These are phyloP conservation scores for Cyphomyrus plagiostoma DNA, from an alignment of 2,113 vertebrate genomes.

Conservation along the genomic window DNA sequence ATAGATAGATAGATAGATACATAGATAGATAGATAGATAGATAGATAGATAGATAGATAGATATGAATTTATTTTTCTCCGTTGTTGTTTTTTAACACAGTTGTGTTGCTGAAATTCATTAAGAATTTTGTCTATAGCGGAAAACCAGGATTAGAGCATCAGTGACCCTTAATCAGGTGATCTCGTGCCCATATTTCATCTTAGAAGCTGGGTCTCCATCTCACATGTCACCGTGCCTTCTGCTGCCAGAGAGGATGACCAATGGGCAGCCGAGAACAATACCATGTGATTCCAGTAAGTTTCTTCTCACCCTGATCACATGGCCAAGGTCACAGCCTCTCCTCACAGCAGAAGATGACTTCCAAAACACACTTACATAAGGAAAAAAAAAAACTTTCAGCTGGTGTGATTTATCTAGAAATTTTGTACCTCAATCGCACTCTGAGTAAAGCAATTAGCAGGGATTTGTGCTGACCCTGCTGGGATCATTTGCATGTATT, in stretches of 20 bases:
- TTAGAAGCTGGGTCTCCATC: neutral
- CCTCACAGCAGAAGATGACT: neutral
- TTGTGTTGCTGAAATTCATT: neutral
- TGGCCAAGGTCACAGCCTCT: neutral
- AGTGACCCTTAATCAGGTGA: neutral
- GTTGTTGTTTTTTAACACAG: neutral
- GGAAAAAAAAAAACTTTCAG: neutral
- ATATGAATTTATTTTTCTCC: neutral
- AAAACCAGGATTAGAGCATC: neutral
- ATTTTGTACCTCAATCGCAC: neutral
- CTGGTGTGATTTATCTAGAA: neutral
- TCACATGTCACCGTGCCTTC: neutral
- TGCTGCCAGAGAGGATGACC: neutral
- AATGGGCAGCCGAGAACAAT: neutral
- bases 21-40: neutral
- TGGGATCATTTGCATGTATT: neutral
- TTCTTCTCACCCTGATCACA: neutral
- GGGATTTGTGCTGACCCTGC: constrained; percentile 3
- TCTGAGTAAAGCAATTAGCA: neutral
- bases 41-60: neutral
- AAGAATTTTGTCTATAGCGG: neutral
- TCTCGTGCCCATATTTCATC: neutral
- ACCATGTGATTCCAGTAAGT: neutral
- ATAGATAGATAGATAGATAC: neutral
- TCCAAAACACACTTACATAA: neutral